These are phyloP conservation scores for Rhynchotus rufescens DNA, from an alignment of 2,797 vertebrate species.

Conservation along the genomic window DNA sequence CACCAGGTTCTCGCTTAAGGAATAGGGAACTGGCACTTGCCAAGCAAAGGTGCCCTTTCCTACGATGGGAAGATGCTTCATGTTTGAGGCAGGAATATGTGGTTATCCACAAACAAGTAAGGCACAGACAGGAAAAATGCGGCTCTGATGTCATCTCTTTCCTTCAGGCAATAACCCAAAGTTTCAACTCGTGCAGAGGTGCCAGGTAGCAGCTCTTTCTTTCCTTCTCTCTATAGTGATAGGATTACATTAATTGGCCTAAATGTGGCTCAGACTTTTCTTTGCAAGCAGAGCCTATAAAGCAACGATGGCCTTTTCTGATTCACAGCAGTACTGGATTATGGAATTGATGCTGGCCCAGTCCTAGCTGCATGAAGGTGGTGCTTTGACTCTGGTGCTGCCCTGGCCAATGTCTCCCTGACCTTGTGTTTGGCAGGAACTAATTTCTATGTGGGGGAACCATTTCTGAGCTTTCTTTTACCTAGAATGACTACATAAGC, in stretches of 20 bases:
- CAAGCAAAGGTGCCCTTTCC: background rate
- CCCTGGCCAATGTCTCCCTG: background rate
- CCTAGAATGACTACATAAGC: background rate
- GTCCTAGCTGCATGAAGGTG: background rate
- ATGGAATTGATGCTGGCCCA: fast-evolving
- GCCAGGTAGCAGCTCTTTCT: background rate
- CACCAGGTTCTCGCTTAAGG: background rate
- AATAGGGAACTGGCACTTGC: background rate
- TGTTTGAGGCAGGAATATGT: background rate
- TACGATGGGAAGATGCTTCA: too few species aligned
- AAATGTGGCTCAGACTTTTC: background rate
- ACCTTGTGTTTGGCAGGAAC: background rate
- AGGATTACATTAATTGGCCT: background rate
- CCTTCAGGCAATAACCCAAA: conserved; percentile 15
- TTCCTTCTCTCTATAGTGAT: background rate
- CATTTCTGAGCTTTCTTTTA: background rate
- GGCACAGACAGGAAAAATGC: background rate
- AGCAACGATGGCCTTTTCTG: background rate
- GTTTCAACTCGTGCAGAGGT: background rate
- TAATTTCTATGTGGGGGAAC: background rate
- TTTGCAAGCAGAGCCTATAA: background rate
- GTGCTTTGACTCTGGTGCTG: background rate
- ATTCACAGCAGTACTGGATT: background rate
- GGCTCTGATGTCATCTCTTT: background rate
- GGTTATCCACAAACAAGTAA: background rate